phyloP scores from a whole-genome alignment of 2,113 vertebrate species.

The Rallus limicola region DNA sequence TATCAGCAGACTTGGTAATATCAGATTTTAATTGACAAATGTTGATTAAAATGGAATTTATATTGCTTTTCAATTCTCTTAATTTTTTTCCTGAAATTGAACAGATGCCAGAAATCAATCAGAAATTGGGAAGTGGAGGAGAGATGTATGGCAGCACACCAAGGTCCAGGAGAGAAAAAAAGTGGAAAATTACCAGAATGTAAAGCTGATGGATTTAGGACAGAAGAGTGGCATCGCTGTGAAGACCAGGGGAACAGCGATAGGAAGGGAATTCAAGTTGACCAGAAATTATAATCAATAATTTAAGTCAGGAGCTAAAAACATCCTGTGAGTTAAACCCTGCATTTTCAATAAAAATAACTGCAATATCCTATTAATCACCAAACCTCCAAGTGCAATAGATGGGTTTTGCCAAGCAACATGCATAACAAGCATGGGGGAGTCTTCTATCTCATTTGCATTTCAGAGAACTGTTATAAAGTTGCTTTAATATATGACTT shows the following conservation, averaged over 20 bases:
- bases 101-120: constrained; percentile 47
- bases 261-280: not conserved
- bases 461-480: not conserved
- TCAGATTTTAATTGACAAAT: not conserved
- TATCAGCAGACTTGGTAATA: constrained; percentile 3
- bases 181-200: constrained; percentile 31
- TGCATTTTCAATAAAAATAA: not conserved
- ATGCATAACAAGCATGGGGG: not conserved
- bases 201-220: not conserved
- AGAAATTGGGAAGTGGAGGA: constrained; percentile 37
- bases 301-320: not conserved
- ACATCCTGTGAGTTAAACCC: not conserved
- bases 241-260: not conserved
- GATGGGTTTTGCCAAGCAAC: not conserved
- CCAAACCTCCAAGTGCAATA: not conserved
- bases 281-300: not conserved
- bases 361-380: not conserved
- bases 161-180: not conserved
- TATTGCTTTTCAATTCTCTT: not conserved
- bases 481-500: not conserved
- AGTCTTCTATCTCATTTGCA: not conserved
- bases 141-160: not conserved
- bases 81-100: not conserved
- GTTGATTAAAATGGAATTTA: constrained; percentile 36
- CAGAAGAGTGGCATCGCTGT: not conserved